Conservation (phyloP, 2,113 vertebrate genomes). For the Pseudopipra pipra region DNA sequence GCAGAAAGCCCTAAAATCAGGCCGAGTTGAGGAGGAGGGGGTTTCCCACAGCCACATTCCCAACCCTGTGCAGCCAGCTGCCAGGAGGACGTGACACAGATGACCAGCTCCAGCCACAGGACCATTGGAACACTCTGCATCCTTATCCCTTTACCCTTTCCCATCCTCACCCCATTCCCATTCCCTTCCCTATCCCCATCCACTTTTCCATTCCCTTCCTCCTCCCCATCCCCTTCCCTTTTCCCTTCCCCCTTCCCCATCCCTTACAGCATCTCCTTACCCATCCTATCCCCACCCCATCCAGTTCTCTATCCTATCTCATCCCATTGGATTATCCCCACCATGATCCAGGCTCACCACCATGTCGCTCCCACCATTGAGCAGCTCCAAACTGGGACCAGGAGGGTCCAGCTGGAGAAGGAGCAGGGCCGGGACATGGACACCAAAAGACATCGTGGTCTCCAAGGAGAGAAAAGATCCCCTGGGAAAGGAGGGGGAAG, state of each 20-base stretch:
- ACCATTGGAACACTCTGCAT: fast-evolving
- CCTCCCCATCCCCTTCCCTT: too few relatives aligned
- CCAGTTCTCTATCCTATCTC: not conserved
- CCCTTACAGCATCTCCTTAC: not conserved
- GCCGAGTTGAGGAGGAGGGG: fast-evolving
- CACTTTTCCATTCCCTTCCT: not conserved
- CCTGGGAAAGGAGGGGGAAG: not conserved
- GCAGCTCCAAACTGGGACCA: too few relatives aligned
- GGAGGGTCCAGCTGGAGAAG: not conserved
- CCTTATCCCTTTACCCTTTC: not conserved
- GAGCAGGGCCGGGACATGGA: not conserved
- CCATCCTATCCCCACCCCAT: too few relatives aligned
- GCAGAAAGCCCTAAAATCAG: not conserved
- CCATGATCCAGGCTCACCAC: fast-evolving
- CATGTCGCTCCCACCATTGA: not conserved
- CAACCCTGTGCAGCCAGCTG: fast-evolving
- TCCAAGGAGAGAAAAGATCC: not conserved
- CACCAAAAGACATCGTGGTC: not conserved
- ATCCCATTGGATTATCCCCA: fast-evolving
- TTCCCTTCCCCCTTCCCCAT: too few relatives aligned
- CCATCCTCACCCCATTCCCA: not conserved
- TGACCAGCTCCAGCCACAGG: not conserved
- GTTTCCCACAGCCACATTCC: fast-evolving
- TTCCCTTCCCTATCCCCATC: not conserved
- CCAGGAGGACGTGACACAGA: not conserved